Conservation (phyloP, 1,140 invertebrate genomes). For the Zaprionus vittiger region DNA sequence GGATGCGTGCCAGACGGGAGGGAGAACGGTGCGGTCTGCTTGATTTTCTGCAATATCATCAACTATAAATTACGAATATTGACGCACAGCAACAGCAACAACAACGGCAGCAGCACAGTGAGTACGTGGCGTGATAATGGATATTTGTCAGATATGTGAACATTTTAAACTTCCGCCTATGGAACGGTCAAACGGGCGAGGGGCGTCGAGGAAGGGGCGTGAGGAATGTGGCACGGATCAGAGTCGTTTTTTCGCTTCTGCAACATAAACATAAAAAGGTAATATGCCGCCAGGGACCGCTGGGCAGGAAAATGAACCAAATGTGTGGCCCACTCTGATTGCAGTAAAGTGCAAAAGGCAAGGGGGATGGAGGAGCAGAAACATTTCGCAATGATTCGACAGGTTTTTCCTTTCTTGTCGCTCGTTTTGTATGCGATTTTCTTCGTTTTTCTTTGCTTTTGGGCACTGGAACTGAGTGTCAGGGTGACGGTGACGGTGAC, state of each 20-base stretch:
- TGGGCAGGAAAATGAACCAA: constrained; percentile 18
- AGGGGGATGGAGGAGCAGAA: constrained; percentile 16
- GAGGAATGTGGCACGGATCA: constrained; percentile 46
- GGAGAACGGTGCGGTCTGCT: constrained; percentile 2
- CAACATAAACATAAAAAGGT: constrained; percentile 80
- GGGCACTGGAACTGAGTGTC: neutral
- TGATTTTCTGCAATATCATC: constrained; percentile 79
- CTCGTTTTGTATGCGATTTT: neutral
- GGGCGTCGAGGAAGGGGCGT: neutral
- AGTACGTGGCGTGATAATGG: constrained; percentile 82
- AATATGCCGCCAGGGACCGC: constrained; percentile 72
- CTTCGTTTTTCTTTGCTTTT: neutral
- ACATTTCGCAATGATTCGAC: constrained; percentile 74
- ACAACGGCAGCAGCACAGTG: constrained; percentile 10
- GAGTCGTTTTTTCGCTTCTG: constrained; percentile 47
- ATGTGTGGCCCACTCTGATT: constrained; percentile 58
- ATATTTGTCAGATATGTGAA: constrained; percentile 82
- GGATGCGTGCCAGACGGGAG: constrained; percentile 1
- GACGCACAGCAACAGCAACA: constrained; percentile 59
- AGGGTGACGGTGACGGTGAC: constrained; percentile 12
- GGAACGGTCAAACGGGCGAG: constrained; percentile 1
- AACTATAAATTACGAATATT: constrained; percentile 83
- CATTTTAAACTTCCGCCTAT: constrained; percentile 74
- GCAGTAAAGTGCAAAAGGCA: constrained; percentile 62
- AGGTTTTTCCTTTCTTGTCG: constrained; percentile 52